These are phyloP conservation scores for Coboldia fuscipes DNA, from an alignment of 1,140 invertebrate genomes.

Conservation along the genomic window DNA sequence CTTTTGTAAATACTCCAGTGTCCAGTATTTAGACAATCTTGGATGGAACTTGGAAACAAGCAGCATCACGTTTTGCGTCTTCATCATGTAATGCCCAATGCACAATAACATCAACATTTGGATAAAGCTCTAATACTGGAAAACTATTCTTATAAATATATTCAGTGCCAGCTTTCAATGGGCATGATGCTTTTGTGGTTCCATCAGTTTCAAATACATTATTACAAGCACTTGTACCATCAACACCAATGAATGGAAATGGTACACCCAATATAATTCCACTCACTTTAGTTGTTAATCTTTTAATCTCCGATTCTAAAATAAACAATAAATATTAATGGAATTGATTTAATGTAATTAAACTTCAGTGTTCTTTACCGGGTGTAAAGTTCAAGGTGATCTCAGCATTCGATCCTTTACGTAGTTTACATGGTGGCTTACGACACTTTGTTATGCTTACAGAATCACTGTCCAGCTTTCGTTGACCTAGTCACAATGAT, in stretches of 20 bases:
- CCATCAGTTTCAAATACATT: conserved; percentile 32
- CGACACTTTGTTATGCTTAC: conserved; percentile 35
- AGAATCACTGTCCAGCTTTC: conserved; percentile 10
- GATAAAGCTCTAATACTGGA: conserved; percentile 39
- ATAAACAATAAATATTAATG: conserved; percentile 5
- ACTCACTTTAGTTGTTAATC: conserved; percentile 28
- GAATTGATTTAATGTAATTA: no score
- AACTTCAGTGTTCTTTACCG: not conserved
- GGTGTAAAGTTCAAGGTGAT: conserved; percentile 5
- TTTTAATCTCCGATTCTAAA: conserved; percentile 22
- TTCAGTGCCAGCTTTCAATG: conserved; percentile 34
- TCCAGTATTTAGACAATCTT: conserved; percentile 25
- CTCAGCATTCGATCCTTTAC: conserved; percentile 28
- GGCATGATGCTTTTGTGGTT: conserved; percentile 32
- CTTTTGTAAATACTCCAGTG: conserved; percentile 8
- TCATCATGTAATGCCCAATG: conserved; percentile 32
- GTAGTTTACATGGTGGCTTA: conserved; percentile 35
- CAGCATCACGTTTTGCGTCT: conserved; percentile 21
- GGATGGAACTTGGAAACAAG: conserved; percentile 43
- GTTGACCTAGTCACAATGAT: no score
- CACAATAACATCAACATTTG: conserved; percentile 35
- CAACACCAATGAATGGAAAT: conserved; percentile 52
- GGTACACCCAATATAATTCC: conserved; percentile 34
- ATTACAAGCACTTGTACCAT: conserved; percentile 41
- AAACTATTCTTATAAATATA: conserved; percentile 50